Conservation (phyloP, 2,797 vertebrate genomes). For the Zalophus californianus region DNA sequence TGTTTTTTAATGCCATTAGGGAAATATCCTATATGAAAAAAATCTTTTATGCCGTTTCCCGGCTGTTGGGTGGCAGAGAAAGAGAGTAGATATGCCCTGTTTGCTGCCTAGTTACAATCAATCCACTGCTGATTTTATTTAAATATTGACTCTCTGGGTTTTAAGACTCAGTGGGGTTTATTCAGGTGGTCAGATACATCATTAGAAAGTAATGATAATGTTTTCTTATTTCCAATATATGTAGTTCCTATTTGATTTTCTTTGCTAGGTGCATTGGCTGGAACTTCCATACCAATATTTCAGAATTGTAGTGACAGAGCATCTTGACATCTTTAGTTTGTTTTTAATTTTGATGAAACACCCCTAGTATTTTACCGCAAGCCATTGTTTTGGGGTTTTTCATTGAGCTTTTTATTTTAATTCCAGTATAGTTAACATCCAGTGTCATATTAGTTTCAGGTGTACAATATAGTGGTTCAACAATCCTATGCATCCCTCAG, state of each 20-base stretch:
- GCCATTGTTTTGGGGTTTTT: neutral
- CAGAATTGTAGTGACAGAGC: neutral
- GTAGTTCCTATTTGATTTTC: neutral
- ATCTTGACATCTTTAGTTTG: neutral
- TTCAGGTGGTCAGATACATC: neutral
- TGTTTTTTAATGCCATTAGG: neutral
- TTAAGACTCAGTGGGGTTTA: neutral
- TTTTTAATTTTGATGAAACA: conserved; percentile 1
- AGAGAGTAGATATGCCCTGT: accelerated
- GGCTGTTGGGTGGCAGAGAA: neutral
- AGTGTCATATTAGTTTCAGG: neutral
- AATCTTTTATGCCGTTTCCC: neutral
- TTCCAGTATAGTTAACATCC: neutral
- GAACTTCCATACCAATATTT: neutral
- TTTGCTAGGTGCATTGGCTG: neutral
- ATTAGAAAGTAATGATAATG: neutral
- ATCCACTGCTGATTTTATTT: neutral
- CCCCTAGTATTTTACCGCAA: neutral
- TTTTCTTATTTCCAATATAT: neutral
- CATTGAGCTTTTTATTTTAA: neutral
- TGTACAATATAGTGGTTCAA: neutral
- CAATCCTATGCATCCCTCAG: neutral
- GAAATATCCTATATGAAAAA: neutral
- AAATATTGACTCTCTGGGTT: neutral
- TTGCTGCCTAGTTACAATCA: too few relatives aligned